A percentile compares a stretch with the other conserved stretches of the same genome.
These are phyloP conservation scores for Andrena dorsata DNA, from an alignment of 2,888 invertebrate genomes.

Conservation along the genomic window DNA sequence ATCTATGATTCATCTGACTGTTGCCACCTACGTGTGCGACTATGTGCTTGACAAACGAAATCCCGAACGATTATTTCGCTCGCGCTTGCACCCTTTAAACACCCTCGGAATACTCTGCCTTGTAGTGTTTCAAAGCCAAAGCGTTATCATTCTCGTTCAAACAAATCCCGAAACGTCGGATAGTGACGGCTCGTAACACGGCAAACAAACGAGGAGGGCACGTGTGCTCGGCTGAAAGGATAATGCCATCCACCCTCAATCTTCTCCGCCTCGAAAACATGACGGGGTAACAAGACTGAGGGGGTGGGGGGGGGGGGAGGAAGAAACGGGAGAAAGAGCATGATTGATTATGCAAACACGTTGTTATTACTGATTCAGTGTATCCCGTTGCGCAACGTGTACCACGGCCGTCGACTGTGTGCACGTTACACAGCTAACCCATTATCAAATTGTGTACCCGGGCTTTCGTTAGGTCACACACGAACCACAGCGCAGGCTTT, in stretches of 20 bases:
- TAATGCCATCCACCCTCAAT: slow-evolving; percentile 34
- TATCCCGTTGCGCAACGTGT: slow-evolving; percentile 64
- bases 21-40: too few species aligned
- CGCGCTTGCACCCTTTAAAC: too few species aligned
- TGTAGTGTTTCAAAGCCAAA: too few species aligned
- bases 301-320: neutral
- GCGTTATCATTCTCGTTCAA: neutral
- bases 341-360: slow-evolving; percentile 81
- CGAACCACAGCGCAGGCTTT: slow-evolving; percentile 67
- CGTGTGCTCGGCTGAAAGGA: slow-evolving; percentile 16
- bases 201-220: slow-evolving; percentile 2
- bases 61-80: too few species aligned
- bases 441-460: slow-evolving; percentile 82
- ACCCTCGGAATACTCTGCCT: too few species aligned
- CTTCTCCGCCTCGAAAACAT: slow-evolving; percentile 35
- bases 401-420: slow-evolving; percentile 67
- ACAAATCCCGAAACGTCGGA: slow-evolving; percentile 12
- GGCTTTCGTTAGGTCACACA: slow-evolving; percentile 73
- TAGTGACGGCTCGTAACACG: neutral
- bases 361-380: slow-evolving; percentile 79
- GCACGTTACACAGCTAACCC: slow-evolving; percentile 80
- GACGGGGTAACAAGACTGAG: slow-evolving; percentile 25
- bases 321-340: slow-evolving; percentile 69
- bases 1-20: too few species aligned
- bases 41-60: too few species aligned